Conservation (phyloP, 2,797 vertebrate genomes). For the Syngnathus acus region DNA sequence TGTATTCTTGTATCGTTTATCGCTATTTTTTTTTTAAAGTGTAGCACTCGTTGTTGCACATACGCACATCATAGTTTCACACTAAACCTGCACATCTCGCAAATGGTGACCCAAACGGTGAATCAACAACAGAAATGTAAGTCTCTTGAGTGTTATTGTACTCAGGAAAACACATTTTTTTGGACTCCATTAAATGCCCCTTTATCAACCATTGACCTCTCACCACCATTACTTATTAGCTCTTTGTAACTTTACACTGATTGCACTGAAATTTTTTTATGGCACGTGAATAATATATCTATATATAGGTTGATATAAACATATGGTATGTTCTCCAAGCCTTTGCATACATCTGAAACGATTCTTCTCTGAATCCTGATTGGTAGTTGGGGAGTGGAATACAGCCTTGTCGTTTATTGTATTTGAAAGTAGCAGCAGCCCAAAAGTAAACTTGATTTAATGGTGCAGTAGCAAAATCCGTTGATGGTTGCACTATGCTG, state of each 20-base stretch:
- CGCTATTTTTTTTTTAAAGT: constrained; percentile 19
- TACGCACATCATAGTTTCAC: constrained; percentile 24
- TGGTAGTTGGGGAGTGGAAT: constrained; percentile 26
- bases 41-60: constrained; percentile 11
- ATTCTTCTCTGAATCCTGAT: constrained; percentile 22
- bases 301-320: constrained; percentile 43
- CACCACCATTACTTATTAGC: constrained; percentile 43
- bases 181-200: not conserved
- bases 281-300: constrained; percentile 60
- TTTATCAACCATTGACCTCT: constrained; percentile 12
- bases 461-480: constrained; percentile 10
- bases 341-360: constrained; percentile 33
- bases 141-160: constrained; percentile 6
- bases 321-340: constrained; percentile 32
- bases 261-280: constrained; percentile 59
- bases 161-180: constrained; percentile 13
- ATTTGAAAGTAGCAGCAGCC: constrained; percentile 57
- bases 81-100: constrained; percentile 30
- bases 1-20: not conserved
- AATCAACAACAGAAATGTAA: not conserved
- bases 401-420: constrained; percentile 29
- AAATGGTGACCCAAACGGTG: not conserved
- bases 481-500: constrained; percentile 44
- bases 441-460: constrained; percentile 14
- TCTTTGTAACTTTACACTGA: constrained; percentile 59